phyloP scores from a whole-genome alignment of 2,888 invertebrate species.

The Drosophila histrio region DNA sequence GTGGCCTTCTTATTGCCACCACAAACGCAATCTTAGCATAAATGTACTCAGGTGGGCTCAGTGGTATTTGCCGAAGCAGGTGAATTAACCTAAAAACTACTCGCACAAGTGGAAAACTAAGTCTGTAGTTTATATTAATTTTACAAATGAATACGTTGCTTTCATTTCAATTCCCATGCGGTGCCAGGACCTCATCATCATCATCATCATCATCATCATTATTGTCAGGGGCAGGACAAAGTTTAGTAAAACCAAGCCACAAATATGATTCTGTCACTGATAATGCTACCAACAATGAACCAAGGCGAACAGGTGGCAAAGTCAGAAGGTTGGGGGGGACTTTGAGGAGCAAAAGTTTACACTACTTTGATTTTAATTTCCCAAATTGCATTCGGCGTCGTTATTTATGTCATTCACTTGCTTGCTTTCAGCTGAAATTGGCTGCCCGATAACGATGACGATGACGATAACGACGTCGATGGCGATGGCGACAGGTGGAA shows the following conservation, averaged over 20 bases:
- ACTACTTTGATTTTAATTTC: slow-evolving; percentile 68
- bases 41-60: slow-evolving; percentile 5
- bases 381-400: slow-evolving; percentile 63
- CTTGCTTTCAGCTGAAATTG: slow-evolving; percentile 38
- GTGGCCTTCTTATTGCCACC: slow-evolving; percentile 2
- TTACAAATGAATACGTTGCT: slow-evolving; percentile 48
- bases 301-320: neutral
- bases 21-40: slow-evolving; percentile 7
- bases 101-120: neutral
- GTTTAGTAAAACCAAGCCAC: slow-evolving; percentile 47
- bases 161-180: slow-evolving; percentile 4
- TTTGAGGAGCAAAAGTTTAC: slow-evolving; percentile 30
- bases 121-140: slow-evolving; percentile 45
- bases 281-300: slow-evolving; percentile 40
- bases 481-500: slow-evolving; percentile 26
- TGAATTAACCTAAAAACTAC: neutral
- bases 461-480: slow-evolving; percentile 4
- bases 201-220: slow-evolving; percentile 28
- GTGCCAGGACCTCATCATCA: neutral
- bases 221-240: slow-evolving; percentile 36
- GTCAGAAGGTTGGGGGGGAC: too few species aligned
- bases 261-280: slow-evolving; percentile 54
- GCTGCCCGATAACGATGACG: slow-evolving; percentile 32
- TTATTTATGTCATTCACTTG: slow-evolving; percentile 54
- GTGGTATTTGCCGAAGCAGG: too few species aligned